Evolutionary conservation across 2,113 vertebrate species (phyloP), one percentile per base, ranked within the genome.

Genomic region (Sterna hirundo): DNA sequence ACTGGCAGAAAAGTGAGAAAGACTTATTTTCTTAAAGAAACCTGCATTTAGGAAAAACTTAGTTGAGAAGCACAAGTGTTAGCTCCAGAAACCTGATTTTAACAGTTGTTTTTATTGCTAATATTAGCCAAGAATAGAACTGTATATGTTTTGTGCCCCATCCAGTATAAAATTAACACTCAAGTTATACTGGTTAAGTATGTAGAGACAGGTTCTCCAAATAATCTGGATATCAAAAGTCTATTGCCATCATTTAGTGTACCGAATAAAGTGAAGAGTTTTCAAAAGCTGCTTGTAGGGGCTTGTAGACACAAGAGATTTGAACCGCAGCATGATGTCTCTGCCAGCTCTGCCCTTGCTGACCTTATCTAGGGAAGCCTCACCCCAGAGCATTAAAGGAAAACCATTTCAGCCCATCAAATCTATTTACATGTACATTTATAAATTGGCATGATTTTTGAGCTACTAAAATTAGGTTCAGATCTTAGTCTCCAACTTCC

Each of bases 391-490:
- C 36, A 84, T 52, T 68, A 79, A 92, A 78, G 49, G 29, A 85
- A 93, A 94, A 76, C 5, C 8, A 69, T 89, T 95, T 92, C 77
- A 91, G 40, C 69, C 72, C 74, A 80, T 86, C 82, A 88, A 81
- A 81, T 82, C 44, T 89, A 75, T 78, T 91, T 95, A 78, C 51
- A 71, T n/a, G 46, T 57, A 8, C 79, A 78, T 93, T 92, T 93
- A 87, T 94, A 89, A 85, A 91, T n/a, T 79, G 70, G 61, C 52
- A 93, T 58, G 44, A 29, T 58, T 94, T 95, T 70, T 79, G 18
- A 64, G 11, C 19, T 65, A 42, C 83, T 93, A 97, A 96, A 94
- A 93, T 94, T 94, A 91, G 80, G 47, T 81, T 60, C 77, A 92
- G n/a, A 64, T 86, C 52, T 91, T 78, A 77, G 70, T 27, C 46